Evolutionary conservation across 2,113 vertebrate species (phyloP).

Genomic region (Mixornis gularis): DNA sequence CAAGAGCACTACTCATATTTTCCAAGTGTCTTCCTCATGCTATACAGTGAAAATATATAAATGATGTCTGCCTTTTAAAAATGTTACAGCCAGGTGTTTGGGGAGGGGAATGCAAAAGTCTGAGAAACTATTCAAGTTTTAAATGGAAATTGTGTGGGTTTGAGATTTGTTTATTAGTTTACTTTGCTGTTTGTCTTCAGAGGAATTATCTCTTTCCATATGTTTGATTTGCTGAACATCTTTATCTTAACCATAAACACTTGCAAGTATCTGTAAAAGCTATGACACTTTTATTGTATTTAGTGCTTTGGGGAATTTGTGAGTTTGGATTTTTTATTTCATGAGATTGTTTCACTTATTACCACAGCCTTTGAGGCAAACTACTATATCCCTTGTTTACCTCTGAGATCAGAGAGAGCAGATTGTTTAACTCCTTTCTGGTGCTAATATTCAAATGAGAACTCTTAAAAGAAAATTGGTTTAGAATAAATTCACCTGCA

Average conservation of each 20-base stretch:
- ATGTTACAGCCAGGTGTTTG: neutral
- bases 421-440: neutral
- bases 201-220: neutral
- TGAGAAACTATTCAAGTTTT: neutral
- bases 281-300: neutral
- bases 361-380: neutral
- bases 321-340: neutral
- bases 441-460: neutral
- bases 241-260: neutral
- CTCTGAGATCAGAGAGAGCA: neutral
- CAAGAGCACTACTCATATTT: neutral
- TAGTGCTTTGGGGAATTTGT: neutral
- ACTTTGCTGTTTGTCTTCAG: neutral
- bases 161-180: neutral
- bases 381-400: neutral
- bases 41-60: neutral
- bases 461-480: neutral
- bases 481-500: neutral
- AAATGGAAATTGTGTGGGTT: neutral
- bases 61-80: neutral
- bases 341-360: neutral
- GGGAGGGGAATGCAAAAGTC: neutral
- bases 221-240: neutral
- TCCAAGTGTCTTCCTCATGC: neutral
- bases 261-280: neutral